Conservation (phyloP, 2,888 invertebrate species). For the Trichogramma dendrolimi region DNA sequence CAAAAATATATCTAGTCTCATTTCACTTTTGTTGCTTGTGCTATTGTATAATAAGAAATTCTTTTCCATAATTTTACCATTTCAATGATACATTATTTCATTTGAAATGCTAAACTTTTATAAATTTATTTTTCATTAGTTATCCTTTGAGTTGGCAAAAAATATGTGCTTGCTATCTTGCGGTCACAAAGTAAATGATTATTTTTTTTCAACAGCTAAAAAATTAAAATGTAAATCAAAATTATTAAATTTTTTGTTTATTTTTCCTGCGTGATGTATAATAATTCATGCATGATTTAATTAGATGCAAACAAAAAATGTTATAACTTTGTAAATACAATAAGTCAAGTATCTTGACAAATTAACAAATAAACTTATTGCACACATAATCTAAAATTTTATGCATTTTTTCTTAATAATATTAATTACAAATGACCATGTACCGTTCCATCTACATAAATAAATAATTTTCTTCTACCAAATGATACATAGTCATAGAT, state of each 20-base stretch:
- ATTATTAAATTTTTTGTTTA: slow-evolving; percentile 10
- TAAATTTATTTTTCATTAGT: not conserved
- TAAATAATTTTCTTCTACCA: slow-evolving; percentile 12
- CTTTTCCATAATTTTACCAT: slow-evolving; percentile 10
- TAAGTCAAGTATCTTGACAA: slow-evolving; percentile 14
- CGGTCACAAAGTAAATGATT: not conserved
- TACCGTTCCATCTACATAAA: not conserved
- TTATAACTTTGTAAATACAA: slow-evolving; percentile 2
- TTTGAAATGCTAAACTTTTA: slow-evolving; percentile 14
- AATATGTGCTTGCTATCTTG: not conserved
- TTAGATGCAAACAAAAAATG: slow-evolving; percentile 14
- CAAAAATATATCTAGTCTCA: slow-evolving; percentile 26
- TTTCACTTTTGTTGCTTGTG: slow-evolving; percentile 18
- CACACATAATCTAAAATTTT: slow-evolving; percentile 16
- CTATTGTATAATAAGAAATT: slow-evolving; percentile 23
- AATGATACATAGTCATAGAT: slow-evolving; percentile 8
- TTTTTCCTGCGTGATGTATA: not conserved
- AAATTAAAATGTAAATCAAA: not conserved
- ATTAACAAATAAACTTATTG: slow-evolving; percentile 11
- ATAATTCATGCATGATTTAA: not conserved
- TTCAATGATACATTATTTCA: slow-evolving; percentile 14
- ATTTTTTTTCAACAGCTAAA: slow-evolving; percentile 9
- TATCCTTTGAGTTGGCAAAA: not conserved
- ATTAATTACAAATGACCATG: slow-evolving; percentile 16
- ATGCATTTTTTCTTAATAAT: slow-evolving; percentile 3